phyloP scores from a whole-genome alignment of 2,888 invertebrate genomes.

The Strigamia transsilvanica region DNA sequence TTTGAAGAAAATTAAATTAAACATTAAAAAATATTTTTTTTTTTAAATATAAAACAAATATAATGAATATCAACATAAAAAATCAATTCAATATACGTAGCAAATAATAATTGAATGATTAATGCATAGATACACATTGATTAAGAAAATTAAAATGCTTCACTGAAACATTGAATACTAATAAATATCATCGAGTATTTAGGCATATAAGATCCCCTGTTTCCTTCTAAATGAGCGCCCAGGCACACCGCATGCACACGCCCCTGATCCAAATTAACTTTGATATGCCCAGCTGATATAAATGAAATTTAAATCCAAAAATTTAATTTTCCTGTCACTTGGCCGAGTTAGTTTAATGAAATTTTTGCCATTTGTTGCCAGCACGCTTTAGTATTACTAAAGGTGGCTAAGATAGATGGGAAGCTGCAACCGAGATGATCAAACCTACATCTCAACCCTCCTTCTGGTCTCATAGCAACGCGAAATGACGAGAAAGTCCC shows the following conservation, averaged over 20 bases:
- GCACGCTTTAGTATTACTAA: constrained; percentile 39
- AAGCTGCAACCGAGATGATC: constrained; percentile 42
- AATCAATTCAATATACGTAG: not conserved
- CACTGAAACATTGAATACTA: not conserved
- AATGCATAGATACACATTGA: not conserved
- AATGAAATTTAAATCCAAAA: constrained; percentile 55
- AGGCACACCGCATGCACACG: constrained; percentile 44
- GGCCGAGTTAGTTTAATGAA: constrained; percentile 54
- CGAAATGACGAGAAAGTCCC: not conserved
- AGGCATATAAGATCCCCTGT: constrained; percentile 4
- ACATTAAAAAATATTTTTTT: not conserved
- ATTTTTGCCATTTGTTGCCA: constrained; percentile 55
- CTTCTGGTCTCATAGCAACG: constrained; percentile 28
- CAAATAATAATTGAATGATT: not conserved
- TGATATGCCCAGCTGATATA: constrained; percentile 51
- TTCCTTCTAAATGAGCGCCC: constrained; percentile 40
- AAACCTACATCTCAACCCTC: constrained; percentile 27
- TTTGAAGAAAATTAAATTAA: constrained; percentile 10
- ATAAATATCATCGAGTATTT: constrained; percentile 34
- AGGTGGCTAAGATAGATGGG: constrained; percentile 46
- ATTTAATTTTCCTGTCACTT: constrained; percentile 54
- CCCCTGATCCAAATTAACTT: constrained; percentile 51
- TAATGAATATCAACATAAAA: not conserved
- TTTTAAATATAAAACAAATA: not conserved
- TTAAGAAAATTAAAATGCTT: not conserved